These are phyloP conservation scores for Sarcoramphus papa DNA, from an alignment of 2,797 vertebrate species.

Conservation along the genomic window DNA sequence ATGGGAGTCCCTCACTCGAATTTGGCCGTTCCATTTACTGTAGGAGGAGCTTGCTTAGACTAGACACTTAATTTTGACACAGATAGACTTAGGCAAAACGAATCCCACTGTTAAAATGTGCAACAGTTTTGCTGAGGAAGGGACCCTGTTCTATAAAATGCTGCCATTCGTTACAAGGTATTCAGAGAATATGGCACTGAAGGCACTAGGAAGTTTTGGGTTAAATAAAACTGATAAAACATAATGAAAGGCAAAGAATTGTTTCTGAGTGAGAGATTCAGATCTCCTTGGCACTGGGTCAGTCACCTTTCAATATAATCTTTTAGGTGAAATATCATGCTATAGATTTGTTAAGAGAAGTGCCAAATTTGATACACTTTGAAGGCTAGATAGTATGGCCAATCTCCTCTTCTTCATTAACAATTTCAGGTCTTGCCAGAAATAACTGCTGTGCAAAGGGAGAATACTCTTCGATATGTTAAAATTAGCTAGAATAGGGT, in stretches of 20 bases:
- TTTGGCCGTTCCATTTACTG: neutral
- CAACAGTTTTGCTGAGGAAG: neutral
- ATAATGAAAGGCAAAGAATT: neutral
- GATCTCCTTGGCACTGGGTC: neutral
- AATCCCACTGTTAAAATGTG: neutral
- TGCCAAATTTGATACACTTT: neutral
- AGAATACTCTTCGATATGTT: neutral
- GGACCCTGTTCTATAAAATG: neutral
- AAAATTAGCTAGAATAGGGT: slow-evolving; percentile 59
- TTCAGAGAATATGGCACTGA: neutral
- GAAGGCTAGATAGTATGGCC: neutral
- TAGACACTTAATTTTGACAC: neutral
- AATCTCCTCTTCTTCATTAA: neutral
- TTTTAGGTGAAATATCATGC: neutral
- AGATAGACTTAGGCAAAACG: neutral
- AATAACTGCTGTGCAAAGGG: slow-evolving; percentile 27
- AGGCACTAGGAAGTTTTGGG: neutral
- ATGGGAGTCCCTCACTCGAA: neutral
- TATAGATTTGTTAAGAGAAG: neutral
- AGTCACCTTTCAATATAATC: neutral
- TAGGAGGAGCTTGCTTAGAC: neutral
- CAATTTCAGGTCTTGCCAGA: slow-evolving; percentile 13
- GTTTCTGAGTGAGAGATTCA: neutral
- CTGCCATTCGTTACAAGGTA: neutral
- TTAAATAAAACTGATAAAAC: neutral